Evolutionary conservation across 1,140 invertebrate genomes (phyloP), one percentile per base, ranked within the genome.

Genomic region (Aphaenogaster floridana): DNA sequence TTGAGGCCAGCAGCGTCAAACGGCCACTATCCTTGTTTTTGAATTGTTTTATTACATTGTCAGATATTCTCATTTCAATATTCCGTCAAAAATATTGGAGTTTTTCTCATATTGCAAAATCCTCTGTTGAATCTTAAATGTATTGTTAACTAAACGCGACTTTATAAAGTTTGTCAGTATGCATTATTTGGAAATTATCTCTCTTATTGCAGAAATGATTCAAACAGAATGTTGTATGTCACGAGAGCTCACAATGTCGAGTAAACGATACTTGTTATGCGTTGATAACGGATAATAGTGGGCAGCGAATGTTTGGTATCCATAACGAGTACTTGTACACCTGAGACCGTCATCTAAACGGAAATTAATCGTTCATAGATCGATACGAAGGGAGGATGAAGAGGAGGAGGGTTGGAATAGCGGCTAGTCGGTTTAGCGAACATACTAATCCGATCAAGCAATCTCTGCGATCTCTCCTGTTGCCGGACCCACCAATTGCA

Each of bases 341-440:
- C 88, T 84, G 87, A 90, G 85, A 89, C 76, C 80, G 81, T 77
- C 76, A 79, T 86, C 81, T 89, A 81, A 92, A 90, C 90, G 87
- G 86, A 91, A 92, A 92, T 92, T 92, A 92, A 92, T 92, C 89
- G 90, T 59, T 61, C 50, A 17, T 36, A 69, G 86, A 90, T 92
- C 90, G 87, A 91, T 88, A 80, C 59, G 34, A 28, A 34, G 57
- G 21, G 3, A 11, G 57, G 21, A 39, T 11, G 9, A 36, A 13
- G 48, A 48, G 69, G 28, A 8, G 42, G 3, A 34, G 42, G 74
- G 34, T 3, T 77, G 74, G 86, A 86, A 86, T 91, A 89, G 78
- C 68, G 83, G 52, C 66, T 68, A 69, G 77, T 50, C 79, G 84
- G 84, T 85, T 80, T 86, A 81, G 83, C 71, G 89, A 89, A 90